Evolutionary conservation across 2,113 vertebrate genomes (phyloP).

Genomic region (Cyphomyrus discorhynchus): DNA sequence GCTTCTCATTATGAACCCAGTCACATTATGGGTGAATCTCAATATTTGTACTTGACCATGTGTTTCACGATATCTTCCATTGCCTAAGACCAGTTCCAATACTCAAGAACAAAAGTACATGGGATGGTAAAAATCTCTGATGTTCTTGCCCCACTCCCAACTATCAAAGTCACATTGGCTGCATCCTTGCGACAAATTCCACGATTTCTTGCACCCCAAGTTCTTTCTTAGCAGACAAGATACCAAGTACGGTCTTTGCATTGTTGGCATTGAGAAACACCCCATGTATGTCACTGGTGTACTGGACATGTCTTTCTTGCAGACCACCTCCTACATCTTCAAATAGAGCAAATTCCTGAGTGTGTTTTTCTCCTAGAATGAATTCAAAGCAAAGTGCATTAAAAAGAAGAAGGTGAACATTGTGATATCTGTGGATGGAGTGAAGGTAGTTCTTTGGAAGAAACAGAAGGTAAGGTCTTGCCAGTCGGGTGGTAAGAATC

Average conservation of each 20-base stretch:
- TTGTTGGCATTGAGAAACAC: not conserved
- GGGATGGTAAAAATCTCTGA: not conserved
- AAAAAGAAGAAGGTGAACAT: slow-evolving; percentile 87
- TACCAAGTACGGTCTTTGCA: not conserved
- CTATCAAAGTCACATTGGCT: not conserved
- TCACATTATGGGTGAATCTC: not conserved
- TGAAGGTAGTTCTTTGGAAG: slow-evolving; percentile 72
- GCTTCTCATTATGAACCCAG: not conserved
- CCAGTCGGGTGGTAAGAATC: not conserved
- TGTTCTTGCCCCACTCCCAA: not conserved
- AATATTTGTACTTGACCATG: not conserved
- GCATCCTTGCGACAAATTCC: not conserved
- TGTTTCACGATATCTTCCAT: not conserved
- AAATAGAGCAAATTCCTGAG: not conserved
- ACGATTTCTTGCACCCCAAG: not conserved
- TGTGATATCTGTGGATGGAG: slow-evolving; percentile 73
- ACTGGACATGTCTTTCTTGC: not conserved
- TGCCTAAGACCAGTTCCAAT: not conserved
- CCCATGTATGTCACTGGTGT: not conserved
- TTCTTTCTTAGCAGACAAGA: not conserved
- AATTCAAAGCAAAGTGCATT: slow-evolving; percentile 85
- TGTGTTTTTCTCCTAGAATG: slow-evolving; percentile 58
- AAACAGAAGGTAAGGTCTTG: slow-evolving; percentile 67
- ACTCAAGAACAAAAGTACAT: not conserved
- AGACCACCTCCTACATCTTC: too few relatives aligned